A percentile compares a stretch with the other conserved stretches of the same genome.
Conservation (phyloP, 2,797 vertebrate genomes). For the Xerus rutilus region DNA sequence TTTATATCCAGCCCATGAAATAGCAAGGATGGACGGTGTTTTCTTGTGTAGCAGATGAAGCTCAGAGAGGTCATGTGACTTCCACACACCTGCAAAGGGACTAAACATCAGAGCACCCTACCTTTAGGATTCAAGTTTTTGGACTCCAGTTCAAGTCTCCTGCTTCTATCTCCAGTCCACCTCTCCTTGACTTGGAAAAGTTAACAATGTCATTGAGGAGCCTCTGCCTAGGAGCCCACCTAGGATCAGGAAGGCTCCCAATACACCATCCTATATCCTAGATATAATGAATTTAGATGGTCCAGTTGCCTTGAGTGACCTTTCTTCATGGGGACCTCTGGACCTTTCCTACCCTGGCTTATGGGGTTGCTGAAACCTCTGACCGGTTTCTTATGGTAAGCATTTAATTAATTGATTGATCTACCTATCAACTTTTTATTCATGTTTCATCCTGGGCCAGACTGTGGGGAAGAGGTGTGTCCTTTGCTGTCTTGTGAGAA, state of each 20-base stretch:
- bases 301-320: not conserved
- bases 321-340: not conserved
- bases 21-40: not conserved
- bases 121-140: not conserved
- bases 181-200: not conserved
- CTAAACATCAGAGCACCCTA: not conserved
- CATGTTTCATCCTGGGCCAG: not conserved
- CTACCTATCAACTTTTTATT: not conserved
- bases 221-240: not conserved
- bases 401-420: constrained; percentile 41
- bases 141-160: not conserved
- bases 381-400: not conserved
- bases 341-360: not conserved
- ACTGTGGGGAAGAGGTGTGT: not conserved
- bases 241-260: not conserved
- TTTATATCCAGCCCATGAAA: not conserved
- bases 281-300: not conserved
- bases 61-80: constrained; percentile 9
- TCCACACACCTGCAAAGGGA: not conserved
- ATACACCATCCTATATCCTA: not conserved
- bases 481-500: not conserved
- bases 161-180: not conserved
- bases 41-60: not conserved
- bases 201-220: not conserved
- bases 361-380: not conserved